phyloP scores from a whole-genome alignment of 2,888 invertebrate species.

The Blastobasis adustella region DNA sequence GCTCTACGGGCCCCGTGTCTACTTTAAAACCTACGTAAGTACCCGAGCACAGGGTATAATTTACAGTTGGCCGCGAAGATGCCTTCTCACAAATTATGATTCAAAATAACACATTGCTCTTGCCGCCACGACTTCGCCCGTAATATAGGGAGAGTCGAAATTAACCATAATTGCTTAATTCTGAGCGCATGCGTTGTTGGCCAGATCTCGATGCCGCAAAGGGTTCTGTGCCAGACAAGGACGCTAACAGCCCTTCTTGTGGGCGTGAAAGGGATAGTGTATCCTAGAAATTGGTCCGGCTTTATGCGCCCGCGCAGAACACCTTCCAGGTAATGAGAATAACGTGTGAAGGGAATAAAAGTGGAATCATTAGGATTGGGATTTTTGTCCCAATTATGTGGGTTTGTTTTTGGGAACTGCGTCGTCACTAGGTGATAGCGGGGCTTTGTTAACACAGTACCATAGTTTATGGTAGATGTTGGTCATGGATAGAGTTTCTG shows the following conservation, averaged over 20 bases:
- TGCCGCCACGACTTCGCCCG: conserved; percentile 54
- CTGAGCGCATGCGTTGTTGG: conserved; percentile 57
- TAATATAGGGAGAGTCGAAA: conserved; percentile 67
- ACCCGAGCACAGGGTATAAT: conserved; percentile 38
- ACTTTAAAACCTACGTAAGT: conserved; percentile 4
- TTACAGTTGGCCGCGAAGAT: conserved; percentile 70
- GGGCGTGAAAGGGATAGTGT: conserved; percentile 25
- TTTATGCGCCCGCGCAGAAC: conserved; percentile 31
- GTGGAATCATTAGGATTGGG: conserved; percentile 48
- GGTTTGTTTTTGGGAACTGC: conserved; percentile 27
- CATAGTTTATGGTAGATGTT: too few species aligned
- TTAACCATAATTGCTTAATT: conserved; percentile 75
- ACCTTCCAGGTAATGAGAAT: conserved; percentile 59
- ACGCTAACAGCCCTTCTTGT: conserved; percentile 21
- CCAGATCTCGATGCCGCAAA: conserved; percentile 46
- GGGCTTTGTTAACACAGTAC: too few species aligned
- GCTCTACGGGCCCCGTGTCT: background rate
- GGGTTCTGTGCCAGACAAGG: conserved; percentile 32
- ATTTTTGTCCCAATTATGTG: conserved; percentile 49
- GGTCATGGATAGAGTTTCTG: too few species aligned
- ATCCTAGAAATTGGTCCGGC: conserved; percentile 17
- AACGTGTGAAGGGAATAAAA: conserved; percentile 62
- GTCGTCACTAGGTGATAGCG: conserved; percentile 24
- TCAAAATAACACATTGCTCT: conserved; percentile 70
- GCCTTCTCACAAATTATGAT: conserved; percentile 73